Evolutionary conservation across 1,140 invertebrate species (phyloP), one percentile per base, ranked within the genome.

Genomic region (Thereuonema tuberculata): DNA sequence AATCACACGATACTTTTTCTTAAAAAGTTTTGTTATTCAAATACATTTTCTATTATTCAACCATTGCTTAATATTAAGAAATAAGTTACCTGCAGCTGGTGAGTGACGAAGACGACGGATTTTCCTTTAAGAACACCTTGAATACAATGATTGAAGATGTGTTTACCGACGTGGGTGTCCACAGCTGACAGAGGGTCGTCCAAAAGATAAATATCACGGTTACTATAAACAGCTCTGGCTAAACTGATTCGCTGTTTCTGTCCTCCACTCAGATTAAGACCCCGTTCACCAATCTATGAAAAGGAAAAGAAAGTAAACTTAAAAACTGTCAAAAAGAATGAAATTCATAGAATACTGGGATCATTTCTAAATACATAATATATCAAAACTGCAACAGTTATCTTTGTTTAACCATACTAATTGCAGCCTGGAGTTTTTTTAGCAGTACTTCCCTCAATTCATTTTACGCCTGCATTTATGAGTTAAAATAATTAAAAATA

Each of bases 241-340:
- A 83, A 67, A 2, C 77, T 75, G 24, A 84, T 68, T 48, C 81
- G 70, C 61, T 83, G 81, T 62, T 81, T 83, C 63, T 84, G 80
- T 1, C 80, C 80, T 17, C 81, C 82, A 2, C 79, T 80, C 2
- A 84, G 65, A 68, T 81, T 81, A 37, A 82, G 71, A 21, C 80
- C 81, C 47, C 75, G 72, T 66, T 82, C 77, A 1, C 80, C 81
- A 31, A 83, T 79, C 65, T 55, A 29, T 67, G 26, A 65, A 67
- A 58, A 31, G 24, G n/a, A 58, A 9, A 17, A 26, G 20, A 58
- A 56, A 25, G 57, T 58, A 9, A 21, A 56, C 24, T 26, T 59
- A 57, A 31, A 59, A 24, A 31, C n/a, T n/a, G n/a, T 5, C 31
- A 9, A 37, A 37, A 37, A 37, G 5, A 9, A 37, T 56, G 47